Evolutionary conservation across 1,140 invertebrate species (phyloP).

Genomic region (Zaprionus ghesquierei): DNA sequence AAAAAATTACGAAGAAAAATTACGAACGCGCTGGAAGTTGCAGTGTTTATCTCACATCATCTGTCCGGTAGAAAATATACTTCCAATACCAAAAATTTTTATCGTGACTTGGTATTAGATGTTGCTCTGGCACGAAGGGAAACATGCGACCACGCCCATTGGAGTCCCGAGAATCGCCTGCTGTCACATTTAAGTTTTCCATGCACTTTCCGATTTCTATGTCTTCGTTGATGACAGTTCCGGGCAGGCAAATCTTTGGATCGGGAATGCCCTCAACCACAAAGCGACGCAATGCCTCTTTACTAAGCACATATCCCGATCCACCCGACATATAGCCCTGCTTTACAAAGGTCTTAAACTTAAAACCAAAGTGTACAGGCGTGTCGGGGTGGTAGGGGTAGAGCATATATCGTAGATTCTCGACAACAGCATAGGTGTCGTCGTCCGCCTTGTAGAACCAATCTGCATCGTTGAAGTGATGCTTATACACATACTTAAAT

Average conservation of each 20-base stretch:
- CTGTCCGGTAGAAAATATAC: constrained; percentile 94
- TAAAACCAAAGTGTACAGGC: constrained; percentile 94
- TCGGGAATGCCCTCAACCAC: constrained; percentile 89
- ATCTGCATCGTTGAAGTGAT: constrained; percentile 93
- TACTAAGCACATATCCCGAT: constrained; percentile 95
- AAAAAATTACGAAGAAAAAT: neutral
- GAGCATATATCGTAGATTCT: constrained; percentile 95
- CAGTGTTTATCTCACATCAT: constrained; percentile 86
- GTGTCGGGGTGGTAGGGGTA: constrained; percentile 87
- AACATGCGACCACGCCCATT: constrained; percentile 95
- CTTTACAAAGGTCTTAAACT: constrained; percentile 93
- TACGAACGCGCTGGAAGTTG: neutral
- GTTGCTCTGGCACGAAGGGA: constrained; percentile 95
- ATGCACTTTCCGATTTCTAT: constrained; percentile 97
- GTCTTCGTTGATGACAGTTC: constrained; percentile 89
- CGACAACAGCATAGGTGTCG: constrained; percentile 96
- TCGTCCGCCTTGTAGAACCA: constrained; percentile 98
- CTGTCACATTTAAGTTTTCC: constrained; percentile 92
- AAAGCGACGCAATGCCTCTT: constrained; percentile 89
- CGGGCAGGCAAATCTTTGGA: constrained; percentile 84
- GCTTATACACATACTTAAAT: constrained; percentile 93
- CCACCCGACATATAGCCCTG: constrained; percentile 98
- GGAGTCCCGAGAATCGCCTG: constrained; percentile 93
- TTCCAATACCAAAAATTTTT: constrained; percentile 96
- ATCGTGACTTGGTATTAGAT: constrained; percentile 92